These are phyloP conservation scores for Neopipo cinnamomea DNA, from an alignment of 2,113 vertebrate genomes.

Conservation along the genomic window DNA sequence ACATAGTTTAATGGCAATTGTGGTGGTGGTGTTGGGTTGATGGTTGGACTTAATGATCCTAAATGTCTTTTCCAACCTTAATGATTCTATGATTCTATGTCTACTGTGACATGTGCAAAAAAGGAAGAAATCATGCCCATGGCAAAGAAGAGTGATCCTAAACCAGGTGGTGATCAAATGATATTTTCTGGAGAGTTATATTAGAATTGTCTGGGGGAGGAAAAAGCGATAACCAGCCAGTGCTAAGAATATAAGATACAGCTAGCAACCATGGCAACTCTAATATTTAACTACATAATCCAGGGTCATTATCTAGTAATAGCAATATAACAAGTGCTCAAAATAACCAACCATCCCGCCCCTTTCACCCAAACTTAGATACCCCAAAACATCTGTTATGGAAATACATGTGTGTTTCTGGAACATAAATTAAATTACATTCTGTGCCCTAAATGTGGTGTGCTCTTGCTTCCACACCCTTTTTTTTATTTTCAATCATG, in stretches of 20 bases:
- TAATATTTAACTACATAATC: conserved; percentile 67
- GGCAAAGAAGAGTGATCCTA: neutral
- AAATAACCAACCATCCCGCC: conserved; percentile 60
- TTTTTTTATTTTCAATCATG: conserved; percentile 47
- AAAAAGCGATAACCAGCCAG: conserved; percentile 41
- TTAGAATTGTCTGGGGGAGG: conserved; percentile 48
- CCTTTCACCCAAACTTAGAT: conserved; percentile 66
- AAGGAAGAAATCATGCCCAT: neutral
- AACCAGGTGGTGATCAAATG: neutral
- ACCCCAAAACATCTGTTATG: conserved; percentile 62
- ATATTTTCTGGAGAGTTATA: conserved; percentile 44
- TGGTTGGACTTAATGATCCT: neutral
- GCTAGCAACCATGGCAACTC: conserved; percentile 63
- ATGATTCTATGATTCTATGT: neutral
- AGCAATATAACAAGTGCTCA: conserved; percentile 61
- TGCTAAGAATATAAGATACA: conserved; percentile 60
- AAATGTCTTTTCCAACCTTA: neutral
- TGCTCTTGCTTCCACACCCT: conserved; percentile 35
- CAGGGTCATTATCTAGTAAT: conserved; percentile 65
- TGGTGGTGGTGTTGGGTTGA: neutral
- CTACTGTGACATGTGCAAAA: neutral
- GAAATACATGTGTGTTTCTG: conserved; percentile 65
- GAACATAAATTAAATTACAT: conserved; percentile 66
- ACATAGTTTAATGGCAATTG: neutral
- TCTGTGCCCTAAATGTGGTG: conserved; percentile 53